Base-by-base conservation (phyloP, 37 sponge, comb jelly and placozoan genomes). In the Spongilla lacustris region DNA sequence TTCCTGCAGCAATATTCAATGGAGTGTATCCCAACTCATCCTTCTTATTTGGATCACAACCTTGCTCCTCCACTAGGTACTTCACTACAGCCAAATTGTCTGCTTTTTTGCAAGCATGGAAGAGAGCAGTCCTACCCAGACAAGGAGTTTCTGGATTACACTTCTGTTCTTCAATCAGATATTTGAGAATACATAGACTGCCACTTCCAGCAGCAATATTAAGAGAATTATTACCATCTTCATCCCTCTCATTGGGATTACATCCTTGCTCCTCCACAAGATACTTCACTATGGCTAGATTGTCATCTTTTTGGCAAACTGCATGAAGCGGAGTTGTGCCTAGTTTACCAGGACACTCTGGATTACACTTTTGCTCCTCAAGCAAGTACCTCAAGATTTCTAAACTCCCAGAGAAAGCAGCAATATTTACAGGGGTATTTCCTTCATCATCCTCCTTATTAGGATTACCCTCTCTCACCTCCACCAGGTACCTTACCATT, bases 131-230 rank as follows among this genome's bases (percentile, higher is more conserved):
- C 19, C 80, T 66, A 50, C 41, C 41, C 41, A 41, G 41, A 41
- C 41, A 41, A 66, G 36, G 28, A 30, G 19, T 58, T 19, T 10
- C 14, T 10, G 19, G 58, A 58, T 58, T 17, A 58, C 58, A 58
- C 21, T 17, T 17, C 14, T 58, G 58, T 17, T 58, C 21, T 17
- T 58, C 58, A 10, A 58, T 17, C 58, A 58, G 21, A 17, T 58
- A 58, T 17, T 58, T 58, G 19, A 58, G 19, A 19, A 58, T 19
- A 17, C 19, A 58, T 58, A 58, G 14, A 58, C 21, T 58, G 19
- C 96, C 92, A 25, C 73, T 29, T 32, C n/a, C 31, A 23, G 92
- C 89, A 2, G 96, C 93, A 5, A 95, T 12, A 50, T 95, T 88
- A 9, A 93, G 50, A 37, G 96, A 80, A 29, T 81, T 74, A 36